Conservation (phyloP, 2,888 invertebrate species). For the Napeogenes sylphis region DNA sequence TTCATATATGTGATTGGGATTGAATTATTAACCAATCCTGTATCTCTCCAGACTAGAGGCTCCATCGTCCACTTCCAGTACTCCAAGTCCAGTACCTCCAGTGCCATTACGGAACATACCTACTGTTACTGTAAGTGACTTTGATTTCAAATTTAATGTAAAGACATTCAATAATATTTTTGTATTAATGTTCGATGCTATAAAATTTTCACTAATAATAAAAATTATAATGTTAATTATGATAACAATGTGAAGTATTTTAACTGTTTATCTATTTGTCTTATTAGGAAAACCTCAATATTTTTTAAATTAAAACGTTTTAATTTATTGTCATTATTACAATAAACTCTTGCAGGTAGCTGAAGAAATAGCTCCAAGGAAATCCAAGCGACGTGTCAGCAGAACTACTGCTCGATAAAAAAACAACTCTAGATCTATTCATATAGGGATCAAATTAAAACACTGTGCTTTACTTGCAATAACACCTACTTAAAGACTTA, state of each 20-base stretch:
- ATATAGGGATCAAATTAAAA: conserved; percentile 28
- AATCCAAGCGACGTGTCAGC: conserved; percentile 2
- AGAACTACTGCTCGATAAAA: neutral
- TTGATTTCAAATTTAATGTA: neutral
- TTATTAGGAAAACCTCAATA: too few relatives aligned
- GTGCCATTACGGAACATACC: conserved; percentile 14
- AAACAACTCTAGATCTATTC: neutral
- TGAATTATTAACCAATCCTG: too few relatives aligned
- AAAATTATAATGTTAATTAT: too few relatives aligned
- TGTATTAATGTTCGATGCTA: too few relatives aligned
- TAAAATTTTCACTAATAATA: too few relatives aligned
- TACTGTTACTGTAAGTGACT: conserved; percentile 19
- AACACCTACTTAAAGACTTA: conserved; percentile 8
- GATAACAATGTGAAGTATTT: too few relatives aligned
- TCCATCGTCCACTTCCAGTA: too few relatives aligned
- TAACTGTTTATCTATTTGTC: too few relatives aligned
- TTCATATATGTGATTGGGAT: too few relatives aligned
- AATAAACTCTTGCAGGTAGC: conserved; percentile 46
- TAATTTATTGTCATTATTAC: conserved; percentile 4
- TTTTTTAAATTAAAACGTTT: too few relatives aligned
- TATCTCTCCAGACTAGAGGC: too few relatives aligned
- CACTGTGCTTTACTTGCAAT: conserved; percentile 7
- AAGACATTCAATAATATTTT: too few relatives aligned
- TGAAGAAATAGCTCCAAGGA: conserved; percentile 1
- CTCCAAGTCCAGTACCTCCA: conserved; percentile 11